Evolutionary conservation across 2,888 invertebrate genomes (phyloP), one percentile per base, ranked within the genome.

Genomic region (Oligia latruncula): DNA sequence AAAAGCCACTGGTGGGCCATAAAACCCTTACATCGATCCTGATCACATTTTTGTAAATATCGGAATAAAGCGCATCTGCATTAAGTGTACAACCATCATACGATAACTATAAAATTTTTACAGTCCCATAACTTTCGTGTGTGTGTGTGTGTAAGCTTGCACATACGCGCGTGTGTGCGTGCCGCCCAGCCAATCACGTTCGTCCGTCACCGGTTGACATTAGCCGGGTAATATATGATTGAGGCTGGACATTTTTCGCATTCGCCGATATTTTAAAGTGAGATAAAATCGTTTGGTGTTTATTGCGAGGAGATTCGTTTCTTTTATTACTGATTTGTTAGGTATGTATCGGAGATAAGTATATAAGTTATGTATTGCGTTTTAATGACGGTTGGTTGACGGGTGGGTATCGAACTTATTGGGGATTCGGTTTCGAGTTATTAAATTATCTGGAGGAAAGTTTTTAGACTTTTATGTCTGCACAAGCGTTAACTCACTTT

Each of bases 151-250:
- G 71, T 74, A 68, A 74, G 60, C 17, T 46, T 64, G 49, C 83
- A 78, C 81, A 86, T 87, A 80, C 80, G 77, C 79, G 71, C 71
- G 66, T 77, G 86, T 89, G 90, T 87, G 87, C 85, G 83, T 86
- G 78, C 84, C 84, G 81, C 77, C 78, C 83, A 89, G 86, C 94
- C 95, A 95, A 95, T 95, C 95, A 94, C 92, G 89, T 91, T 91
- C 77, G 86, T 88, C 91, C 90, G 91, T 92, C 93, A 90, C 84
- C 71, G 82, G 82, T 88, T 92, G 92, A 93, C 95, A 95, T 96
- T 95, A 95, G 92, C 89, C 86, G 80, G 90, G 91, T 94, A 95
- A 95, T 93, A 95, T 95, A 96, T 95, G 96, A 95, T 95, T 95
- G 95, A 95, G 93, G 88, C 93, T 88, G 92, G 90, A 89, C 90